A percentile compares a stretch with the other conserved stretches of the same genome.
Conservation (phyloP, 1,140 invertebrate genomes). For the Ceratina japonica region DNA sequence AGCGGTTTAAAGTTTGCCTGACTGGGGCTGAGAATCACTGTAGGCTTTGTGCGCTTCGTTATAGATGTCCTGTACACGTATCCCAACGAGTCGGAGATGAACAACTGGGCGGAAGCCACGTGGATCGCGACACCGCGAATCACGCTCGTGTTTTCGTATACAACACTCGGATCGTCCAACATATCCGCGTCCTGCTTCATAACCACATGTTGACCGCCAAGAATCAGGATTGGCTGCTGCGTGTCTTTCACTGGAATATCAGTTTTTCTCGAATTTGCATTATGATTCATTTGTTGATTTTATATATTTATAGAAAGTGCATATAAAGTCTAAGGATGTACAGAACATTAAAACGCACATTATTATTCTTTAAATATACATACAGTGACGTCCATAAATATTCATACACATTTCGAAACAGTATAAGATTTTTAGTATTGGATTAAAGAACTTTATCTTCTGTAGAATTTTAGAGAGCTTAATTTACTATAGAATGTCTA, state of each 20-base stretch:
- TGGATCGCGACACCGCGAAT: slow-evolving; percentile 86
- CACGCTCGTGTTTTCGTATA: slow-evolving; percentile 77
- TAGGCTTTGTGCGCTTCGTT: slow-evolving; percentile 72
- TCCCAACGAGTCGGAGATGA: slow-evolving; percentile 86
- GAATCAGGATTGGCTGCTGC: slow-evolving; percentile 85
- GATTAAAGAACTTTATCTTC: no score
- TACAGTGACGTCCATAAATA: no score
- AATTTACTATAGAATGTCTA: no score
- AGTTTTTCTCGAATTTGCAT: neutral
- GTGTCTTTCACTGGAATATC: slow-evolving; percentile 78
- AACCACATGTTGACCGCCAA: slow-evolving; percentile 85
- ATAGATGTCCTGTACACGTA: slow-evolving; percentile 81
- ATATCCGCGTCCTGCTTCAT: slow-evolving; percentile 85
- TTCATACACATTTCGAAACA: no score
- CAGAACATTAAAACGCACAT: no score
- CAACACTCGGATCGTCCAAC: slow-evolving; percentile 82
- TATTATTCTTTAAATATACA: no score
- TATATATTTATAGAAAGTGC: no score
- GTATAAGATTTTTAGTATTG: no score
- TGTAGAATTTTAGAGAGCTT: no score
- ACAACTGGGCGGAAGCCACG: slow-evolving; percentile 84
- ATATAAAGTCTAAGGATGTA: no score
- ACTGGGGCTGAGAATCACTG: slow-evolving; percentile 81
- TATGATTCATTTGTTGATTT: no score
- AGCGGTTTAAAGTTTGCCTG: slow-evolving; percentile 82